Conservation (phyloP, 1,140 invertebrate genomes). For the Pachypeltis micranthus region DNA sequence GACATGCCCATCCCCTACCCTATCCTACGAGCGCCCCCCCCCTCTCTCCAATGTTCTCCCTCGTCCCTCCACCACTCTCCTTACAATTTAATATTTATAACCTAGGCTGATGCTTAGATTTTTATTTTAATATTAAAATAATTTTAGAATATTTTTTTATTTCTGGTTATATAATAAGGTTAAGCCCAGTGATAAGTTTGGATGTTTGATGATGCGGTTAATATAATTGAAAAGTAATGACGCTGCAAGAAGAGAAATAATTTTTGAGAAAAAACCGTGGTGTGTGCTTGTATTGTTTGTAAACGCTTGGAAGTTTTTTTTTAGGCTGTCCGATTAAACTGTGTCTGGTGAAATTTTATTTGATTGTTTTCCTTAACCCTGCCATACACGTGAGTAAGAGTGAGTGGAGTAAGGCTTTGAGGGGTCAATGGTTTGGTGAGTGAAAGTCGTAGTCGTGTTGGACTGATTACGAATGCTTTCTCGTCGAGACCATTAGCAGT, state of each 20-base stretch:
- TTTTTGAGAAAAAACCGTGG: slow-evolving; percentile 18
- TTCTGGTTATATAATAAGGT: slow-evolving; percentile 18
- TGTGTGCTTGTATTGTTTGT: slow-evolving; percentile 33
- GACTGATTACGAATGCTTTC: background rate
- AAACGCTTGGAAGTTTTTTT: slow-evolving; percentile 47
- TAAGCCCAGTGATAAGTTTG: slow-evolving; percentile 10
- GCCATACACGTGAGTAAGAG: background rate
- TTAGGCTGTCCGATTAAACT: slow-evolving; percentile 56
- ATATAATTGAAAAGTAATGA: background rate
- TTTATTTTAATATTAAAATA: slow-evolving; percentile 21
- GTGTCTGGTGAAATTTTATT: slow-evolving; percentile 46
- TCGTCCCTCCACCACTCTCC: background rate
- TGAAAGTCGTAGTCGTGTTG: background rate
- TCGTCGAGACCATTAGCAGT: background rate
- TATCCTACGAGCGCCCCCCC: no score
- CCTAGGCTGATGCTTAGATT: slow-evolving; percentile 20
- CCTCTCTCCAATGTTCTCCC: no score
- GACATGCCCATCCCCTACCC: no score
- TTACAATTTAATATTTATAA: slow-evolving; percentile 10
- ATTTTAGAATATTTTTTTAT: slow-evolving; percentile 18
- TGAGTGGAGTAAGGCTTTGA: background rate
- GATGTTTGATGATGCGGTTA: slow-evolving; percentile 19
- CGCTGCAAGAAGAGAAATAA: background rate
- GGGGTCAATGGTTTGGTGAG: background rate
- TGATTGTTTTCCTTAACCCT: slow-evolving; percentile 7